A percentile compares a stretch with the other conserved stretches of the same genome.
Evolutionary conservation across 1,140 invertebrate genomes (phyloP).

Genomic region (Hypothenemus hampei): DNA sequence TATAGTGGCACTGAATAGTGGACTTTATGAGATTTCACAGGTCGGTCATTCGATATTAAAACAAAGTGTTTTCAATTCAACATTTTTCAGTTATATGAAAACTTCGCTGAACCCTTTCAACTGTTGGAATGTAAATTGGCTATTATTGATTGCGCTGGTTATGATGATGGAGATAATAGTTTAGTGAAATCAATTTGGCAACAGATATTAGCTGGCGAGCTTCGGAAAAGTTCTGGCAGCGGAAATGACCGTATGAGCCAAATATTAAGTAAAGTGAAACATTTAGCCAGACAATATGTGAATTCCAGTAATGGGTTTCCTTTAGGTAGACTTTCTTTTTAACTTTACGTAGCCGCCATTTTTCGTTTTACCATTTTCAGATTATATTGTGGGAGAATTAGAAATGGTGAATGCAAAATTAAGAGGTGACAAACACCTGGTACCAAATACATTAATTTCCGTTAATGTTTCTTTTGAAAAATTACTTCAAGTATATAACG

Average conservation of each 20-base stretch:
- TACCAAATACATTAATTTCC: slow-evolving; percentile 62
- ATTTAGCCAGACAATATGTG: slow-evolving; percentile 66
- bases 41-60: slow-evolving; percentile 40
- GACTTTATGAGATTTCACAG: slow-evolving; percentile 62
- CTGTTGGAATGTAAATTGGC: slow-evolving; percentile 82
- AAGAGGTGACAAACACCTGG: slow-evolving; percentile 59
- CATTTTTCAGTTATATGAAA: slow-evolving; percentile 66
- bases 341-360: not conserved
- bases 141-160: slow-evolving; percentile 78
- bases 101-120: slow-evolving; percentile 74
- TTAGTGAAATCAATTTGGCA: slow-evolving; percentile 76
- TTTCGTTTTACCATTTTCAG: slow-evolving; percentile 46
- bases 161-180: slow-evolving; percentile 60
- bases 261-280: slow-evolving; percentile 67
- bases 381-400: slow-evolving; percentile 67
- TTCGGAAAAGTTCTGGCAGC: slow-evolving; percentile 47
- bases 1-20: slow-evolving; percentile 54
- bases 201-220: slow-evolving; percentile 63
- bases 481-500: slow-evolving; percentile 68
- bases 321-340: slow-evolving; percentile 56
- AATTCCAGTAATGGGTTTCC: slow-evolving; percentile 72
- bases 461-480: slow-evolving; percentile 66
- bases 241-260: slow-evolving; percentile 61
- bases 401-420: slow-evolving; percentile 69
- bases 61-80: not conserved